Conservation (phyloP, 1,140 invertebrate genomes). For the Bombus confusus region DNA sequence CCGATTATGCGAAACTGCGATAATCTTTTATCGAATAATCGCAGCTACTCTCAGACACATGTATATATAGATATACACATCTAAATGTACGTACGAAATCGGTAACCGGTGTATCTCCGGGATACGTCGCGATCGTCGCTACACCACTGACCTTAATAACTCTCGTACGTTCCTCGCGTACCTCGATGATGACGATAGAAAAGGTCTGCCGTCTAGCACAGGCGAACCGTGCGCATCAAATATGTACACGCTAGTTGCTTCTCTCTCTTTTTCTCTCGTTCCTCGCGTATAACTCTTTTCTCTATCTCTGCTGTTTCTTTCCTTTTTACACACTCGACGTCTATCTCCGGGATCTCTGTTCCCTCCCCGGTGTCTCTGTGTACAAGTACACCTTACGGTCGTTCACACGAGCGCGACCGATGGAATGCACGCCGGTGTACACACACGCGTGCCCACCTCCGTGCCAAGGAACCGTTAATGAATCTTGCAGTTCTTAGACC, state of each 20-base stretch:
- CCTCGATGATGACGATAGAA: slow-evolving; percentile 75
- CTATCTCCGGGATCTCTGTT: slow-evolving; percentile 46
- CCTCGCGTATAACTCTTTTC: slow-evolving; percentile 7
- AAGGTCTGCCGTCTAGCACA: slow-evolving; percentile 71
- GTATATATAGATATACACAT: not conserved
- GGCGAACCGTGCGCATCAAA: slow-evolving; percentile 73
- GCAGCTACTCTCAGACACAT: too few relatives aligned
- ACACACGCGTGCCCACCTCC: slow-evolving; percentile 67
- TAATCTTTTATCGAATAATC: not conserved
- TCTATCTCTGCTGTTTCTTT: slow-evolving; percentile 20
- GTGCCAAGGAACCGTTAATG: slow-evolving; percentile 79
- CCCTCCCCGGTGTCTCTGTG: slow-evolving; percentile 28
- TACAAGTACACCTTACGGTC: slow-evolving; percentile 62
- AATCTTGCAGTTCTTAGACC: slow-evolving; percentile 74
- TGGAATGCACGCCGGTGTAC: slow-evolving; percentile 51
- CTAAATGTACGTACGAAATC: not conserved
- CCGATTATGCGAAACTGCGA: slow-evolving; percentile 11
- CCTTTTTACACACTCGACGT: slow-evolving; percentile 44
- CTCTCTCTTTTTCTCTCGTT: not conserved
- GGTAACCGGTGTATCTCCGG: not conserved
- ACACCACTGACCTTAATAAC: slow-evolving; percentile 80
- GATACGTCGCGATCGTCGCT: slow-evolving; percentile 45
- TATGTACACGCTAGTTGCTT: slow-evolving; percentile 38
- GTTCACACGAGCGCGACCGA: slow-evolving; percentile 61
- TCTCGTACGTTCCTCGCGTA: slow-evolving; percentile 73